Base-by-base conservation (phyloP, 2,888 invertebrate genomes). In the Cataglyphis rosenhaueri region DNA sequence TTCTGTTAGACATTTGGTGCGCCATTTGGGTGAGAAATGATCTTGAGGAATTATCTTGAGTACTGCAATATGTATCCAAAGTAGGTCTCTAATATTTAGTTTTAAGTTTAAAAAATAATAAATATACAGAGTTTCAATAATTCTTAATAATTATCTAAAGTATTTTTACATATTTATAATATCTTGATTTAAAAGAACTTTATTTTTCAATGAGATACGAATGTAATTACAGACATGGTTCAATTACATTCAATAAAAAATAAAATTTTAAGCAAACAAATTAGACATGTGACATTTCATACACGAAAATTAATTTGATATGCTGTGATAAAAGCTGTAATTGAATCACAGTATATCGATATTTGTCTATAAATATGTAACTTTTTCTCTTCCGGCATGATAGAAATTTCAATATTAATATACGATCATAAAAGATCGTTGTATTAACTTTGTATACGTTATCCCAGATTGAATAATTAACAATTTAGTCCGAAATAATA, bases 11-110 rank as follows among this genome's bases (percentile, higher is more conserved):
- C 44, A 59, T 79, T 79, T 25, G 71, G 59, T 35, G 78, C 59
- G 44, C 78, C 44, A 79, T 61, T 79, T 48, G 1, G 44, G 21
- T 79, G 71, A 79, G 70, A 79, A 79, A 79, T 79, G 70, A 78
- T 78, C 32, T 35, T 8, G 32, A 79, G 44, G 44, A 70, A 71
- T 79, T 71, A 71, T 71, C 71, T 12, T n/a, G 32, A 71, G 59
- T 61, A 59, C 32, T 61, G 78, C 59, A 25, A 71, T 71, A 61
- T 71, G 71, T 71, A 79, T 79, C 44, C 1, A 35, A 44, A 41
- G 71, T 10, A 15, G 15, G 6, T 61, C 32, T 32, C 38, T 76
- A 12, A 65, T 32, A 78, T 61, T 68, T 70, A 70, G 8, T 78
- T 78, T 59, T 35, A 59, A 61, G 61, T 70, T 44, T n/a, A 61